Percentiles rank a stretch among this genome's conserved stretches.
Evolutionary conservation across 2,113 vertebrate genomes (phyloP).

Genomic region (Miniopterus natalensis): DNA sequence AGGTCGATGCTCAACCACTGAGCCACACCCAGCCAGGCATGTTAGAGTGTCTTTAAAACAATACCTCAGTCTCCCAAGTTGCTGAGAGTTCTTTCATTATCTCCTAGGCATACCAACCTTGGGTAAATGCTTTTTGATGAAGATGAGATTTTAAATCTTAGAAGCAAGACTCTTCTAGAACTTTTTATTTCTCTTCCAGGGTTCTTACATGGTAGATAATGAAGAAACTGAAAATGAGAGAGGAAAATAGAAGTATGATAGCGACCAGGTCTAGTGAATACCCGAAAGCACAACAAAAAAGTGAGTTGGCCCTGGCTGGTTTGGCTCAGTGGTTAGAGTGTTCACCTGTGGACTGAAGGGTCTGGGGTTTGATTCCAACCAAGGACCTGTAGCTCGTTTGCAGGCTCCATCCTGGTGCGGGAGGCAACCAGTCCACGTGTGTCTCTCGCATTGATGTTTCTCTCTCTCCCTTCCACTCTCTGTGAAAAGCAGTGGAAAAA

Average conservation of each 20-base stretch:
- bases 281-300: background rate
- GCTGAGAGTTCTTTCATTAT: background rate
- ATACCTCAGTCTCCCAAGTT: background rate
- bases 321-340: no score
- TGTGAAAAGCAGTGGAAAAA: no score
- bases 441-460: no score
- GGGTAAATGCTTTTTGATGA: constrained; percentile 5
- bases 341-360: no score
- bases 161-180: background rate
- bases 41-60: background rate
- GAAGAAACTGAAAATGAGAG: constrained; percentile 14
- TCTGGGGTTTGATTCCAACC: no score
- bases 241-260: background rate
- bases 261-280: background rate
- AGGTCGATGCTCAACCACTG: no score
- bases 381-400: no score
- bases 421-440: no score
- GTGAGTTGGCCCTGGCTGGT: no score
- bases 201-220: background rate
- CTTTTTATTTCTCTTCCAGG: background rate
- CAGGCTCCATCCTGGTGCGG: no score
- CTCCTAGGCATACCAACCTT: background rate
- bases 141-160: constrained; percentile 41
- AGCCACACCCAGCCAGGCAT: background rate
- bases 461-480: no score